Evolutionary conservation across 2,888 invertebrate species (phyloP).

Genomic region (Drosophila koepferae): DNA sequence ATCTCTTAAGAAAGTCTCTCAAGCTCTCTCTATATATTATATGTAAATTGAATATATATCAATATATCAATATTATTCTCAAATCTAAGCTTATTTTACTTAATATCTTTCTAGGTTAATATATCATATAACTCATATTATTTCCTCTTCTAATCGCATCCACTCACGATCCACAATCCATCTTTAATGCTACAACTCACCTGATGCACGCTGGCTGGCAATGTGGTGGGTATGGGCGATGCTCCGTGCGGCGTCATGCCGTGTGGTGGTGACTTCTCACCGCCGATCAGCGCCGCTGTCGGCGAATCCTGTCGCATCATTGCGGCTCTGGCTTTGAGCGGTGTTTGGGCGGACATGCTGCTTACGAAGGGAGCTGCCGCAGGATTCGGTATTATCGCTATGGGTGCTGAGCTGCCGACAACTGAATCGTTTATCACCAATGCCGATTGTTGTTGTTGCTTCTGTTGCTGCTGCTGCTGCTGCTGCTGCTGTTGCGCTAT

Average conservation of each 20-base stretch:
- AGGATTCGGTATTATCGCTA: slow-evolving; percentile 73
- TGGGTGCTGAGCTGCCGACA: slow-evolving; percentile 63
- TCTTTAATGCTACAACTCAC: slow-evolving; percentile 55
- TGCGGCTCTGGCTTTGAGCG: slow-evolving; percentile 78
- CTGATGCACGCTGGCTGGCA: slow-evolving; percentile 85
- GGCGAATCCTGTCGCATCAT: slow-evolving; percentile 83
- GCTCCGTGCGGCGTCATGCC: slow-evolving; percentile 86
- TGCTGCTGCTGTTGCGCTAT: slow-evolving; percentile 80
- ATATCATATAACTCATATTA: neutral
- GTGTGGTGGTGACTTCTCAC: slow-evolving; percentile 85
- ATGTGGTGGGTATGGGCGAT: slow-evolving; percentile 85
- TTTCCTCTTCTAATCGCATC: neutral
- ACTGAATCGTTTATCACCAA: slow-evolving; percentile 52
- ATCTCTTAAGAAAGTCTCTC: too few relatives aligned
- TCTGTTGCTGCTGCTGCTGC: slow-evolving; percentile 74
- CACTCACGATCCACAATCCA: neutral
- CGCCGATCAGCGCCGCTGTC: slow-evolving; percentile 73
- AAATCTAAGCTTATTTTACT: too few relatives aligned
- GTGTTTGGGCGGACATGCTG: slow-evolving; percentile 80
- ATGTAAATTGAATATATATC: too few relatives aligned
- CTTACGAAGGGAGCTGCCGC: slow-evolving; percentile 79
- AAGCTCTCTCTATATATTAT: too few relatives aligned
- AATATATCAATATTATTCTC: too few relatives aligned
- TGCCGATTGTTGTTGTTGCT: slow-evolving; percentile 66
- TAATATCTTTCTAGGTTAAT: neutral